Conservation (phyloP, 2,797 vertebrate species). For the Saxicola maurus region DNA sequence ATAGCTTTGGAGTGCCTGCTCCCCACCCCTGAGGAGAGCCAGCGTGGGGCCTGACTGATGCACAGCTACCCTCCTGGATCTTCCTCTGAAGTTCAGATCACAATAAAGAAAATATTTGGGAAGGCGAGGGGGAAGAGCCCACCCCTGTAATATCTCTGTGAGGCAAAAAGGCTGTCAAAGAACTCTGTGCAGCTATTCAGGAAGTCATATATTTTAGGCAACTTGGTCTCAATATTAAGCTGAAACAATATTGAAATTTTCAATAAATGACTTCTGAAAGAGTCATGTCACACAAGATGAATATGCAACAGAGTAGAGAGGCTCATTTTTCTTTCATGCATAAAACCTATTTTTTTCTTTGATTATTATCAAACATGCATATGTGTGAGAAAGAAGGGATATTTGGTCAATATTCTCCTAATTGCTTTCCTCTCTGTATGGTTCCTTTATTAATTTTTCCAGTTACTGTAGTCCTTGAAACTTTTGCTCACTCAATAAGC, state of each 20-base stretch:
- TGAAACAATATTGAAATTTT: not conserved
- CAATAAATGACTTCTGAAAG: not conserved
- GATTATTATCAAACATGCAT: not conserved
- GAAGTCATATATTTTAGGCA: slow-evolving; percentile 44
- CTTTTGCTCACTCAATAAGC: not conserved
- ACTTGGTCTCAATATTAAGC: not conserved
- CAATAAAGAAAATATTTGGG: slow-evolving; percentile 26
- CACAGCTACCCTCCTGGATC: slow-evolving; percentile 16
- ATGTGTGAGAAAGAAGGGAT: not conserved
- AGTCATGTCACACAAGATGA: not conserved
- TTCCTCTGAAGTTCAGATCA: slow-evolving; percentile 45
- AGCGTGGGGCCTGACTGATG: not conserved
- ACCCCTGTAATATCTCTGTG: not conserved
- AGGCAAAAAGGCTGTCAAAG: slow-evolving; percentile 23
- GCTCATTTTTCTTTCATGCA: not conserved
- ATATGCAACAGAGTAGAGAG: not conserved
- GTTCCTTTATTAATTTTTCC: not conserved
- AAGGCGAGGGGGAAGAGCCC: not conserved
- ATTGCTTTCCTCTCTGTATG: not conserved
- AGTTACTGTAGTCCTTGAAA: not conserved
- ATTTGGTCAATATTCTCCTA: not conserved
- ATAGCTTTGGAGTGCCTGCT: slow-evolving; percentile 22
- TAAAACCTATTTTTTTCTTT: not conserved
- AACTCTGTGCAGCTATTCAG: slow-evolving; percentile 28
- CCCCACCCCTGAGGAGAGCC: slow-evolving; percentile 6